A percentile compares a stretch with the other conserved stretches of the same genome.
Evolutionary conservation across 2,797 vertebrate species (phyloP).

Genomic region (Heterohyrax brucei): DNA sequence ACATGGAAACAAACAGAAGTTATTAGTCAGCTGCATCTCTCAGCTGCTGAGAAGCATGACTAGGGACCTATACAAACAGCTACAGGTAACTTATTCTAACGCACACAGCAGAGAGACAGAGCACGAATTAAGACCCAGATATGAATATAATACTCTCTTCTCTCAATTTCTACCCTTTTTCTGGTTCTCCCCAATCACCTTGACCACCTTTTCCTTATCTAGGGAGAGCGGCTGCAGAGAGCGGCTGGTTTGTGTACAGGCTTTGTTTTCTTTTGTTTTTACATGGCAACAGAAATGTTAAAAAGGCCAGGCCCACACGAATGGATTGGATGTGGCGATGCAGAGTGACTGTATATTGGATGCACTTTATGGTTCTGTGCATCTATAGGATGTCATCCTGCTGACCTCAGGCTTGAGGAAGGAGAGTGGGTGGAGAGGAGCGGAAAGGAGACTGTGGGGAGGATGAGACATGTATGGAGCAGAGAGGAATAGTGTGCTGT

Average conservation of each 20-base stretch:
- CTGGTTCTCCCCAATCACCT: background rate
- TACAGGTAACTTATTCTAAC: slow-evolving; percentile 43
- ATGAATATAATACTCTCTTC: background rate
- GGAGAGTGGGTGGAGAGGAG: too few species aligned
- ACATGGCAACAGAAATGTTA: slow-evolving; percentile 34
- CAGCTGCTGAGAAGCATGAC: slow-evolving; percentile 39
- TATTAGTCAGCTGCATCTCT: slow-evolving; percentile 39
- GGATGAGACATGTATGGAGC: too few species aligned
- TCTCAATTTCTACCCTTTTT: slow-evolving; percentile 24
- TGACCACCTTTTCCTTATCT: background rate
- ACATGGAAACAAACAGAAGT: slow-evolving; percentile 28
- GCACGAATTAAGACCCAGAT: background rate
- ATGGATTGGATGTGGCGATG: too few species aligned
- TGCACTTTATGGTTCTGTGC: too few species aligned
- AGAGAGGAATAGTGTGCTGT: too few species aligned
- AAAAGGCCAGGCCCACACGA: slow-evolving; percentile 41
- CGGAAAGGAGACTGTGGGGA: too few species aligned
- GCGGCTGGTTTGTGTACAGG: background rate
- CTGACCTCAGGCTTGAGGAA: too few species aligned
- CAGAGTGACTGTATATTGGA: too few species aligned
- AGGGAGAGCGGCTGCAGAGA: background rate
- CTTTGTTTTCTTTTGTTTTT: slow-evolving; percentile 42
- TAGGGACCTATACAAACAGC: slow-evolving; percentile 41
- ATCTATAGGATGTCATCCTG: too few species aligned
- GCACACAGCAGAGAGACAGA: background rate